Percentiles rank a stretch among this genome's conserved stretches.
phyloP scores from a whole-genome alignment of 2,113 vertebrate genomes.

The Motacilla tschutschensis region DNA sequence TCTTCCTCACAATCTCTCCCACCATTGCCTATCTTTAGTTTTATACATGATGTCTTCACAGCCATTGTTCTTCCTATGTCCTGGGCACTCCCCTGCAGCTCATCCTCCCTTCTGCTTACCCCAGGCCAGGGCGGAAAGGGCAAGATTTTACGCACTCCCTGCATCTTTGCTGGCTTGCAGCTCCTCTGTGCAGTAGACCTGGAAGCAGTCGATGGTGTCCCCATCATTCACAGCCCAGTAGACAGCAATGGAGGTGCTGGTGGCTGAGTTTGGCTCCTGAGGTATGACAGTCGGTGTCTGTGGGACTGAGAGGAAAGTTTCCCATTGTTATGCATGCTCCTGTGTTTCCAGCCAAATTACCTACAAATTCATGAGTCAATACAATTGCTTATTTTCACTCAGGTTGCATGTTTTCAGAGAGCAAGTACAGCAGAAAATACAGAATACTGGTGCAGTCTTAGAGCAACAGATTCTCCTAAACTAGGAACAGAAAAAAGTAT shows the following conservation, averaged over 20 bases:
- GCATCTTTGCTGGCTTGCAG: conserved; percentile 79
- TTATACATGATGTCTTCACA: background rate
- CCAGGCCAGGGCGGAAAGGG: background rate
- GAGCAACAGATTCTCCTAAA: background rate
- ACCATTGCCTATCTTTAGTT: background rate
- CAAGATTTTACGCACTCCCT: conserved; percentile 49
- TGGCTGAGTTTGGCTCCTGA: conserved; percentile 90
- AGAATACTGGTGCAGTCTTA: background rate
- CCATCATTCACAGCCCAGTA: conserved; percentile 90
- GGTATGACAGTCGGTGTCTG: conserved; percentile 83
- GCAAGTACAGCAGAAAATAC: background rate
- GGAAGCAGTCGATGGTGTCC: conserved; percentile 91
- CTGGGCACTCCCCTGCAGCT: background rate
- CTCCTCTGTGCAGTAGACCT: conserved; percentile 95
- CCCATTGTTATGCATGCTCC: background rate
- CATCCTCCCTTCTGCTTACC: background rate
- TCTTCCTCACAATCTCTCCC: background rate
- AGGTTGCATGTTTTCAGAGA: background rate
- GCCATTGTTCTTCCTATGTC: background rate
- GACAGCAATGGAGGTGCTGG: conserved; percentile 86
- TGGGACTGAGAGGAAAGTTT: conserved; percentile 77
- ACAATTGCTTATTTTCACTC: background rate
- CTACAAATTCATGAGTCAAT: background rate
- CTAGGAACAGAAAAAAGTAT: background rate
- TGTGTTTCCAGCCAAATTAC: background rate